phyloP scores from a whole-genome alignment of 2,113 vertebrate genomes.

The Climacteris rufus region DNA sequence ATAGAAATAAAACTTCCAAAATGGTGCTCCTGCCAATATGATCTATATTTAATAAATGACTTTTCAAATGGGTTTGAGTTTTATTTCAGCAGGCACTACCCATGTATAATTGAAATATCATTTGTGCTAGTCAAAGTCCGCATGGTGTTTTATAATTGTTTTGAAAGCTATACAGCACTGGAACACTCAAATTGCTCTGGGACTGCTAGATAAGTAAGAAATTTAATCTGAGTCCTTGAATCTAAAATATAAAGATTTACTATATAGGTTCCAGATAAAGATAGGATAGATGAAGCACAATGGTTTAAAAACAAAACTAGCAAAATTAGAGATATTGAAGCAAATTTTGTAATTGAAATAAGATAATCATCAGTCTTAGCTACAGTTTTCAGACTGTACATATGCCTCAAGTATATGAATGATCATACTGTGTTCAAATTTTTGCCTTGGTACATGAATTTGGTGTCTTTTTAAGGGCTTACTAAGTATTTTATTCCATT shows the following conservation, averaged over 20 bases:
- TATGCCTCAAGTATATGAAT: neutral
- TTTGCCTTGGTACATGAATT: neutral
- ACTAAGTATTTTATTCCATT: neutral
- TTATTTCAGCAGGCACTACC: neutral
- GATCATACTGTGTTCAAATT: neutral
- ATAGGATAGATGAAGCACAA: neutral
- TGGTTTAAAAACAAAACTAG: neutral
- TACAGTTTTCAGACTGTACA: neutral
- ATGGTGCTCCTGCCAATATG: neutral
- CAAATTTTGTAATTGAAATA: neutral
- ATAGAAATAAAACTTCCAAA: neutral
- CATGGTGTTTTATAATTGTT: neutral
- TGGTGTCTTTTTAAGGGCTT: neutral
- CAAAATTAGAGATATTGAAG: neutral
- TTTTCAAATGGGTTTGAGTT: slow-evolving; percentile 4
- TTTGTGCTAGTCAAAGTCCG: neutral
- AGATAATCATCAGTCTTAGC: neutral
- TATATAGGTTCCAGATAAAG: neutral
- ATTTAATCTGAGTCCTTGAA: neutral
- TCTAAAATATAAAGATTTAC: neutral
- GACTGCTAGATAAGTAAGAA: neutral
- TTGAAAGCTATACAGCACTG: neutral
- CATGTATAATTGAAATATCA: slow-evolving; percentile 2
- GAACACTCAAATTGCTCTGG: neutral
- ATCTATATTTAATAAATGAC: neutral